Base-by-base conservation (phyloP, 2,888 invertebrate species). In the Drosophila merina region DNA sequence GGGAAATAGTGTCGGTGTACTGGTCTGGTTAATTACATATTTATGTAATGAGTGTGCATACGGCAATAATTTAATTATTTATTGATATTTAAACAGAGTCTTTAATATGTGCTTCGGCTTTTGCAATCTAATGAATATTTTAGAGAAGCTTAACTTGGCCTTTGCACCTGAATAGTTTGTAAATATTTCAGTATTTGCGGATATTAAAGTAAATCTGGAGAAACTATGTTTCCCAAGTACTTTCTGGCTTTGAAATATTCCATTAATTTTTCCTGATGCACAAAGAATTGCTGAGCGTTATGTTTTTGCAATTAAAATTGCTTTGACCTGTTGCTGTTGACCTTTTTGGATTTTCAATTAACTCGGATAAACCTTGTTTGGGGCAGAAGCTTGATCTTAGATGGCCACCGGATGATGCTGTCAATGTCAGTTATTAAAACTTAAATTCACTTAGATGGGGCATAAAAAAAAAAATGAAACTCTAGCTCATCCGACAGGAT, bases 361-460 rank as follows among this genome's bases (percentile, higher is more conserved):
- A 83, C 69, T 68, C 74, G 57, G 60, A 76, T 57, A 67, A 55
- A 48, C 52, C 57, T 58, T 49, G 55, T 36, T n/a, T 25, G 33
- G 20, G 44, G 44, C n/a, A 40, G 49, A 56, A 50, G 56, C 52
- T 28, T 54, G 63, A 70, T 69, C 55, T 70, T 69, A 62, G 70
- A 55, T 47, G 50, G 68, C 49, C 52, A 30, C 28, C 31, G 30
- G 14, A 44, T 33, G 54, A 47, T 50, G 12, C 25, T 66, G 69
- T 50, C 67, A 71, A 52, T 30, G 54, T 57, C 54, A 73, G 78
- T 82, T 85, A 85, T 85, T 85, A 85, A 86, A 86, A 86, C 78
- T 77, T 84, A 73, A 79, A 86, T 86, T 86, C 82, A 86, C 74
- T 85, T 86, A 78, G 51, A 49, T 55, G 72, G 55, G 74, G 57